Conservation (phyloP, 2,888 invertebrate species). For the Xestoiulus laeticollis region DNA sequence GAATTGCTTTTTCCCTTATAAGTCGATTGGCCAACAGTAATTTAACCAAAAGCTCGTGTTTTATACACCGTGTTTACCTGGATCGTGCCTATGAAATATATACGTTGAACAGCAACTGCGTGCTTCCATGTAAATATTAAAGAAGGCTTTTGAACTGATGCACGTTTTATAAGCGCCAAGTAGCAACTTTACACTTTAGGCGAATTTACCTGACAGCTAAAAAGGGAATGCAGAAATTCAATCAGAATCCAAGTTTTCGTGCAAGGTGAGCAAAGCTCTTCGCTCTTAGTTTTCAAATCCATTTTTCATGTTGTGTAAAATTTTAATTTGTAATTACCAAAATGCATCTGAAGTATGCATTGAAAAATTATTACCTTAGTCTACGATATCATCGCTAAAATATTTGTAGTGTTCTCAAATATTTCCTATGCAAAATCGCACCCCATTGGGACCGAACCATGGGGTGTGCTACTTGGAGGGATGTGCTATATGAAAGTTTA, state of each 20-base stretch:
- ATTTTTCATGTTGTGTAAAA: no score
- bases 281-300: no score
- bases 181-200: slow-evolving; percentile 21
- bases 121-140: not conserved
- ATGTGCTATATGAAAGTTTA: no score
- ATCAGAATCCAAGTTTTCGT: not conserved
- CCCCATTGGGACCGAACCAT: no score
- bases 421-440: no score
- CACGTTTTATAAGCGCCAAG: not conserved
- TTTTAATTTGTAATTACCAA: no score
- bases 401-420: no score
- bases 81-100: not conserved
- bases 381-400: no score
- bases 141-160: not conserved
- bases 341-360: no score
- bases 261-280: no score
- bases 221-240: not conserved
- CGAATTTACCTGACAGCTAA: not conserved
- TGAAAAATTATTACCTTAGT: no score
- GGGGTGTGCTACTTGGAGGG: no score
- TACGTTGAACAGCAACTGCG: not conserved
- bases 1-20: slow-evolving; percentile 28
- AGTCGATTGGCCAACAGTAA: slow-evolving; percentile 13
- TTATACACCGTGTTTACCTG: not conserved
- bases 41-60: slow-evolving; percentile 4